Base-by-base conservation (phyloP, 2,888 invertebrate genomes). In the Melolontha melolontha region DNA sequence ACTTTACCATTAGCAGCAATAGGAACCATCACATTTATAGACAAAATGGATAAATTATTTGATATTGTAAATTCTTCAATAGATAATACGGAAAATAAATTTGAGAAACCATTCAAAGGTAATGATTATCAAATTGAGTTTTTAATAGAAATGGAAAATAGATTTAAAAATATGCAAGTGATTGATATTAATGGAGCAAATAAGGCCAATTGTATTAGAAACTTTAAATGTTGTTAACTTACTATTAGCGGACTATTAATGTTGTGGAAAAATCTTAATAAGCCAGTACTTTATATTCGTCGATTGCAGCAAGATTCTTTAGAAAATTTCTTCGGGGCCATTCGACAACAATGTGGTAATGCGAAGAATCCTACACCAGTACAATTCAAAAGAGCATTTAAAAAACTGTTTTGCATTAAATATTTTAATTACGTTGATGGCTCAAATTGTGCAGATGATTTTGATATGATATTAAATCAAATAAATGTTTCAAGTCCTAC, bases 11-110 rank as follows among this genome's bases (percentile, higher is more conserved):
- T 11, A 47, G 14, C 5, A 40, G 47, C 47, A 14, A 47, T 44
- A 8, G 59, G 17, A 40, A 59, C 44, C 2, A 17, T 44, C 8
- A 34, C 44, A 47, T 59, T 44, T 47, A 22, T 44, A 16, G 22
- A 17, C 12, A 27, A 59, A 6, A 59, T 59, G 59, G 40, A 47
- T 29, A 29, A 59, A 44, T 59, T 47, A 59, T 59, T 59, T 59
- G 59, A 59, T 47, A 22, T 59, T n/a, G 2, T 59, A 6, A 59
- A 59, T 44, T 59, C 47, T 10, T 59, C 59, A 27, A 44, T 10
- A 17, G 16, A 17, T 6, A 55, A 16, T 7, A 17, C 10, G 2
- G 16, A 17, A 17, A 41, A 40, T 41, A 6, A 1, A 5, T 41
- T 29, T 11, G 41, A 11, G 16, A 34, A 22, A 17, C 55, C 55